Evolutionary conservation across 2,888 invertebrate species (phyloP).

Genomic region (Xylophagus ater): DNA sequence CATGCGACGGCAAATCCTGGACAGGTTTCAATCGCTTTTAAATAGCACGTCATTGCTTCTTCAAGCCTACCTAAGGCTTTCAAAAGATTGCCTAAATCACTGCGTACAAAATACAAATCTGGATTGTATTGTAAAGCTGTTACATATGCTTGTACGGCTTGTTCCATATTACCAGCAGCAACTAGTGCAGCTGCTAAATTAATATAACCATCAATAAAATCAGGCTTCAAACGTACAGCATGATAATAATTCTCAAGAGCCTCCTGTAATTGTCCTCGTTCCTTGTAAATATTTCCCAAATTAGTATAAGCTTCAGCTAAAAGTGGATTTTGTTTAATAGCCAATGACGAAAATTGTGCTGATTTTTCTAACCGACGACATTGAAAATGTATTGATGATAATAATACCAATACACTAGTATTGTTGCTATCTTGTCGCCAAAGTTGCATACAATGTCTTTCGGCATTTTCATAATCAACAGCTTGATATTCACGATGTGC

Average conservation of each 20-base stretch:
- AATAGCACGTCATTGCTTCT: slow-evolving; percentile 99
- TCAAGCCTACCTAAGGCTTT: slow-evolving; percentile 98
- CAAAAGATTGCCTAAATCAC: slow-evolving; percentile 97
- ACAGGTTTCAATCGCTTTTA: slow-evolving; percentile 99
- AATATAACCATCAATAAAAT: slow-evolving; percentile 96
- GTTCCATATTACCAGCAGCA: slow-evolving; percentile 98
- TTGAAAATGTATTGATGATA: slow-evolving; percentile 98
- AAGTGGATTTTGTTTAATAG: slow-evolving; percentile 95
- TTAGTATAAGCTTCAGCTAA: slow-evolving; percentile 99
- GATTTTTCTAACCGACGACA: slow-evolving; percentile 94
- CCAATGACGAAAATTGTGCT: slow-evolving; percentile 90
- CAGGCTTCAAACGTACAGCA: slow-evolving; percentile 93
- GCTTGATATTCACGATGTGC: slow-evolving; percentile 97
- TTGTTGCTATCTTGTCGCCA: slow-evolving; percentile 96
- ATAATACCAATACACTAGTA: slow-evolving; percentile 84
- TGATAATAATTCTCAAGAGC: slow-evolving; percentile 94
- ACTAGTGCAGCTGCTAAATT: slow-evolving; percentile 97
- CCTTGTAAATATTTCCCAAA: slow-evolving; percentile 97
- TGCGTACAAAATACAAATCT: slow-evolving; percentile 97
- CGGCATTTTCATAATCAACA: slow-evolving; percentile 96
- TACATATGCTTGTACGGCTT: slow-evolving; percentile 97
- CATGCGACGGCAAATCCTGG: slow-evolving; percentile 99
- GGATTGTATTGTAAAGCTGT: slow-evolving; percentile 98
- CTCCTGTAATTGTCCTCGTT: slow-evolving; percentile 88
- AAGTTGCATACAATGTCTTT: slow-evolving; percentile 95